Conservation (phyloP, 2,113 vertebrate species). For the Lycocorax pyrrhopterus region DNA sequence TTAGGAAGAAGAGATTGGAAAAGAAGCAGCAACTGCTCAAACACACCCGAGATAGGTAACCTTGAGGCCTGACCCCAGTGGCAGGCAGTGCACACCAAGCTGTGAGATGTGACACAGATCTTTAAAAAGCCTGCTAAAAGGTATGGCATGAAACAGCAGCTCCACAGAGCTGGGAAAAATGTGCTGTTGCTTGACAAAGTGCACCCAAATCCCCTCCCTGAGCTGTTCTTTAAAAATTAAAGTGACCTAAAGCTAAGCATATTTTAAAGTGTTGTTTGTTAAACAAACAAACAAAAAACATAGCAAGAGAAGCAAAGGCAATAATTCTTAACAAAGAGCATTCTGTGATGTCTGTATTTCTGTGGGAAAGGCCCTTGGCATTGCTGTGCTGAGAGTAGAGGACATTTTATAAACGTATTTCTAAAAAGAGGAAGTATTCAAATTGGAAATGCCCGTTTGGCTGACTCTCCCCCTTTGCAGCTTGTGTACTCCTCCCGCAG, state of each 20-base stretch:
- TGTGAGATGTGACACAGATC: neutral
- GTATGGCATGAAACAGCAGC: neutral
- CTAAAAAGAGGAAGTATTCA: neutral
- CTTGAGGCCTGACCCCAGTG: neutral
- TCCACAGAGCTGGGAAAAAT: neutral
- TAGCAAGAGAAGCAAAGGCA: neutral
- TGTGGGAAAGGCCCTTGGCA: neutral
- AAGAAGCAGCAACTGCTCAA: neutral
- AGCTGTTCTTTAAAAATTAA: neutral
- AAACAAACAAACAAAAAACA: neutral
- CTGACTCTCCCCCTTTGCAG: neutral
- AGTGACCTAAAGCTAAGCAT: neutral
- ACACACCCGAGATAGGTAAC: neutral
- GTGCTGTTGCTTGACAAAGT: neutral
- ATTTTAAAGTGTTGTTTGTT: neutral
- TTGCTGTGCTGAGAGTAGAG: neutral
- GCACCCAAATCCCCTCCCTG: neutral
- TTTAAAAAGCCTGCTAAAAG: neutral
- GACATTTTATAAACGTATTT: neutral
- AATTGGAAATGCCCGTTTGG: neutral
- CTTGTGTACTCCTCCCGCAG: neutral
- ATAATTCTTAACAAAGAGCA: neutral
- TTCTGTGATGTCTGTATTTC: neutral
- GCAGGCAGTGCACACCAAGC: neutral
- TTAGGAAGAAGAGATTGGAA: neutral